Base-by-base conservation (phyloP, 2,797 vertebrate genomes). In the Propithecus perrieri region DNA sequence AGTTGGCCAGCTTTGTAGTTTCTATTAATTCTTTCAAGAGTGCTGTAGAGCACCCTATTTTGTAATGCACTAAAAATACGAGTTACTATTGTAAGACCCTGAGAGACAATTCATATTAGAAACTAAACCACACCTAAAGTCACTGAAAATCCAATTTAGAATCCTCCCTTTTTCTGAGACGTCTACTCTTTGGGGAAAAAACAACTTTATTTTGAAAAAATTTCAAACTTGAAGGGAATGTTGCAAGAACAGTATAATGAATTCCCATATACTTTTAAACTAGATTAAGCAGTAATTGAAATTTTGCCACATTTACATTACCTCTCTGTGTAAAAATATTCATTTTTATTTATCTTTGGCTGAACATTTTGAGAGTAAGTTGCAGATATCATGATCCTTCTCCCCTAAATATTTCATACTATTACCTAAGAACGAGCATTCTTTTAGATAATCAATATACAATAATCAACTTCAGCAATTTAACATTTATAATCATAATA, bases 321-420 rank as follows among this genome's bases (percentile, higher is more conserved):
- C 46, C 17, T 89, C 72, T 72, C 18, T 89, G 24, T 89, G 28
- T 75, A 43, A 55, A 91, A 57, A 63, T 69, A 57, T 30, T 53
- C 2, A 4, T 46, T 46, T 85, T 76, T 61, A 69, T 78, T 91
- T 91, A 76, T 78, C 91, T 95, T 97, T 95, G 67, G 4, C 83
- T 91, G 55, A 92, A 50, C 28, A 22, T 57, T 87, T 96, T 94
- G 48, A 69, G 63, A 84, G 35, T 96, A 55, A 91, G 15, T 90
- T 91, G 57, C 71, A 89, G 63, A 12, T 41, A 86, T 65, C 43
- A 86, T 61, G 14, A 78, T 7, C 12, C 30, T 87, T 91, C 4
- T 92, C 61, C 6, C 24, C 41, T 95, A n/a, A 87, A 43, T 85
- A 84, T 76, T 91, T 96, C 6, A 69, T 71, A 57, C 14, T 90